These are phyloP conservation scores for Acanthosoma haemorrhoidale DNA, from an alignment of 2,888 invertebrate genomes.

Conservation along the genomic window DNA sequence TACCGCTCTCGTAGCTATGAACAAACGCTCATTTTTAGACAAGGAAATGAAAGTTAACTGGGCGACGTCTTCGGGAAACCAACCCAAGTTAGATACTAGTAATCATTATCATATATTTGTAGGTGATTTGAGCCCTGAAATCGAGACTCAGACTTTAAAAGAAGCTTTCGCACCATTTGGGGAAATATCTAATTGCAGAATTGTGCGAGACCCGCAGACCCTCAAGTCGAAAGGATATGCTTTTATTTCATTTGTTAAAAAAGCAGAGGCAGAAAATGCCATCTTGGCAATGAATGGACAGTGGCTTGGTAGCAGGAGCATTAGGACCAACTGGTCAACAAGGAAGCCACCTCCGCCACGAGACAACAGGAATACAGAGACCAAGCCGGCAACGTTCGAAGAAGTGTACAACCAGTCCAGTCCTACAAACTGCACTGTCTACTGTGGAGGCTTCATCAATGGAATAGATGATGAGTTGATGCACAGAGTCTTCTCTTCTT, in stretches of 20 bases:
- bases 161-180: slow-evolving; percentile 98
- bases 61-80: slow-evolving; percentile 98
- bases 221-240: slow-evolving; percentile 99
- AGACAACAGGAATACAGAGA: slow-evolving; percentile 52
- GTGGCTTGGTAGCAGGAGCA: slow-evolving; percentile 95
- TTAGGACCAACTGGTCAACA: slow-evolving; percentile 99
- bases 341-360: slow-evolving; percentile 82
- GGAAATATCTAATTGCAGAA: slow-evolving; percentile 98
- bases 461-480: slow-evolving; percentile 92
- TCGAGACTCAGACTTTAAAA: slow-evolving; percentile 93
- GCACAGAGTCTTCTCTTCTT: slow-evolving; percentile 89
- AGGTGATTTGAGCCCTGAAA: slow-evolving; percentile 97
- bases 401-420: slow-evolving; percentile 96
- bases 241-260: slow-evolving; percentile 98
- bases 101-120: slow-evolving; percentile 99
- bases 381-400: slow-evolving; percentile 55
- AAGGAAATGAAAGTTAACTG: slow-evolving; percentile 99
- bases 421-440: slow-evolving; percentile 96
- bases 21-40: slow-evolving; percentile 92
- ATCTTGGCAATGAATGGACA: slow-evolving; percentile 99
- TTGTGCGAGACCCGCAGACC: slow-evolving; percentile 97
- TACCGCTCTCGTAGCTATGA: slow-evolving; percentile 97
- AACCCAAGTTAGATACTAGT: slow-evolving; percentile 93
- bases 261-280: slow-evolving; percentile 97
- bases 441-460: slow-evolving; percentile 93